phyloP scores from a whole-genome alignment of 2,113 vertebrate genomes.

The Sminthopsis crassicaudata region DNA sequence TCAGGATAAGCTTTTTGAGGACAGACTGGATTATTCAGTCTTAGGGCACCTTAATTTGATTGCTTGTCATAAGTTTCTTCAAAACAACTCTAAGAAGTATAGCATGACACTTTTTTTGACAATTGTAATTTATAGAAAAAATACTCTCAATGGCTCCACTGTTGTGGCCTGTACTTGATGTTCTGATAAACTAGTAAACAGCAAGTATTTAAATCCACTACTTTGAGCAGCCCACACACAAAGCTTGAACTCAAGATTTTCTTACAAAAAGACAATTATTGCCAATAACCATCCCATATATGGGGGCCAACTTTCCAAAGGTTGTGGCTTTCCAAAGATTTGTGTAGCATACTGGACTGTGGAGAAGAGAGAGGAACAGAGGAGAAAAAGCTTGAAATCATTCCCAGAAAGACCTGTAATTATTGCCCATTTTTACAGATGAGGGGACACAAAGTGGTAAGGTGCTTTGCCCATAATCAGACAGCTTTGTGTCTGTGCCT shows the following conservation, averaged over 20 bases:
- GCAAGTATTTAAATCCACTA: background rate
- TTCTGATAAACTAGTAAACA: background rate
- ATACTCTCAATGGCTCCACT: background rate
- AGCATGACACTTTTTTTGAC: background rate
- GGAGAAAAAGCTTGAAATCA: background rate
- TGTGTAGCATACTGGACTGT: background rate
- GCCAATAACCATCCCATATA: background rate
- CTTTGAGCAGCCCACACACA: background rate
- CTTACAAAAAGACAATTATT: background rate
- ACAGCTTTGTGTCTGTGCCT: background rate
- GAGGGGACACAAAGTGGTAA: slow-evolving; percentile 11
- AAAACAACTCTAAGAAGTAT: background rate
- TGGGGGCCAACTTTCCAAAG: background rate
- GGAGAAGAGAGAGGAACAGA: background rate
- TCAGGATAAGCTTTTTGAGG: background rate
- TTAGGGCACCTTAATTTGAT: background rate
- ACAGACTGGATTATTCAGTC: background rate
- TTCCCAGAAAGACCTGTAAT: background rate
- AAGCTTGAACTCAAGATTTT: background rate
- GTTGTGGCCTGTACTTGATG: background rate
- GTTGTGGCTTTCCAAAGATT: too few species aligned
- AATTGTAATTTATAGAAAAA: background rate
- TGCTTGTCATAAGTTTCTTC: background rate
- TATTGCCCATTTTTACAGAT: background rate
- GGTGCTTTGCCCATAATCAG: background rate